Percentiles rank a stretch among this genome's conserved stretches.
These are phyloP conservation scores for Eublepharis macularius DNA, from an alignment of 2,113 vertebrate genomes.

Conservation along the genomic window DNA sequence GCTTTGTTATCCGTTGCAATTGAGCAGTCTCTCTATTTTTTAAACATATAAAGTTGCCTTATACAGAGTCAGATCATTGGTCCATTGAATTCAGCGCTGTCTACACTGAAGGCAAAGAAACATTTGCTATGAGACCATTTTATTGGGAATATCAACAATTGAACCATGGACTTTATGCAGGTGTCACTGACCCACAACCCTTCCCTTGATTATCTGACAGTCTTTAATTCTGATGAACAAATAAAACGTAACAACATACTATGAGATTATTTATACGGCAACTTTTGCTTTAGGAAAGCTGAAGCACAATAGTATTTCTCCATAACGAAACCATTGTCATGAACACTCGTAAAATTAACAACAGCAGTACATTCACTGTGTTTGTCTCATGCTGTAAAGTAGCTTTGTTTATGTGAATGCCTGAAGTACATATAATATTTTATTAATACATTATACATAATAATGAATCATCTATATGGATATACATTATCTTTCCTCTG, in stretches of 20 bases:
- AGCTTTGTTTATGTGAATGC: neutral
- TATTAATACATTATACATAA: neutral
- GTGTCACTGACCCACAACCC: no score
- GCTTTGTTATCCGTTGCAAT: no score
- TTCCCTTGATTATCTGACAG: no score
- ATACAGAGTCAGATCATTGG: no score
- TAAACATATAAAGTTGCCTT: no score
- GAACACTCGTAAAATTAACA: neutral
- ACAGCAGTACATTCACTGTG: neutral
- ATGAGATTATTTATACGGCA: neutral
- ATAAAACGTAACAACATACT: neutral
- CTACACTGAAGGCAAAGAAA: no score
- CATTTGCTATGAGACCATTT: no score
- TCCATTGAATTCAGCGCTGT: no score
- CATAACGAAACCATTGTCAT: neutral
- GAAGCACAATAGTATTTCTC: neutral
- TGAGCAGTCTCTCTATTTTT: no score
- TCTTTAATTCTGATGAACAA: constrained; percentile 32
- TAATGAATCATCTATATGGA: neutral
- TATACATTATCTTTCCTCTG: neutral
- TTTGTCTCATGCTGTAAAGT: neutral
- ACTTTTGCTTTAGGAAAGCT: neutral
- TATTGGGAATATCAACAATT: no score
- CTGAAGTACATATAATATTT: neutral
- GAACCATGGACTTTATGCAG: no score